Percentiles rank a stretch among this genome's conserved stretches.
Conservation (phyloP, 2,888 invertebrate species). For the Phanerotoma sp. region DNA sequence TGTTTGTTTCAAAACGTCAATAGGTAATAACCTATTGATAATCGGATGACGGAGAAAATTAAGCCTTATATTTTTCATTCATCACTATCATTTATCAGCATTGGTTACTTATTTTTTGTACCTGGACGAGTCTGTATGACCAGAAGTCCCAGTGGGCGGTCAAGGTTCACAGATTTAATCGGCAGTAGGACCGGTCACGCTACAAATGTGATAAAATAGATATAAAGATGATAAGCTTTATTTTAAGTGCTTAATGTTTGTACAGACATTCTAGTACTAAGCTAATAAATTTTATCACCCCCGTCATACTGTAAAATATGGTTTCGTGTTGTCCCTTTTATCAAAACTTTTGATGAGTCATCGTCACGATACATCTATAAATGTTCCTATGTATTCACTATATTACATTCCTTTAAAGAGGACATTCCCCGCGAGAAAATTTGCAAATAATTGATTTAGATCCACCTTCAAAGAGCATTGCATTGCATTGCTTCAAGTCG, state of each 20-base stretch:
- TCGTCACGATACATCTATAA: too few relatives aligned
- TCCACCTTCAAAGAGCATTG: too few relatives aligned
- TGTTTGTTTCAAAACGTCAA: too few relatives aligned
- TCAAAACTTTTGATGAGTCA: not conserved
- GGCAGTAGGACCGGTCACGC: constrained; percentile 23
- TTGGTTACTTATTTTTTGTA: not conserved
- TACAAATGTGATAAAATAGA: constrained; percentile 20
- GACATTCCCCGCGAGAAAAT: too few relatives aligned
- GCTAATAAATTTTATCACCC: not conserved
- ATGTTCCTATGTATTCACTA: constrained; percentile 1
- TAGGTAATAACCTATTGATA: too few relatives aligned
- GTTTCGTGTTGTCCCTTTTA: not conserved
- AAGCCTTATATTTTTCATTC: too few relatives aligned
- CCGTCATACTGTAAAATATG: constrained; percentile 1
- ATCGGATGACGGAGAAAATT: too few relatives aligned
- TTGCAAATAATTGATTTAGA: too few relatives aligned
- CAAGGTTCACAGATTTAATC: constrained; percentile 29
- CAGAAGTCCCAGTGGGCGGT: not conserved
- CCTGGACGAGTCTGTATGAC: constrained; percentile 5
- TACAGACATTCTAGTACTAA: not conserved
- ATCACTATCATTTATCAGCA: not conserved
- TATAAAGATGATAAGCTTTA: constrained; percentile 21
- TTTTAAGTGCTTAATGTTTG: not conserved
- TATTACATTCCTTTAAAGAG: too few relatives aligned
- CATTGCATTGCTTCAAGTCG: too few relatives aligned